Evolutionary conservation across 1,140 invertebrate species (phyloP).

Genomic region (Calosoma granatense): DNA sequence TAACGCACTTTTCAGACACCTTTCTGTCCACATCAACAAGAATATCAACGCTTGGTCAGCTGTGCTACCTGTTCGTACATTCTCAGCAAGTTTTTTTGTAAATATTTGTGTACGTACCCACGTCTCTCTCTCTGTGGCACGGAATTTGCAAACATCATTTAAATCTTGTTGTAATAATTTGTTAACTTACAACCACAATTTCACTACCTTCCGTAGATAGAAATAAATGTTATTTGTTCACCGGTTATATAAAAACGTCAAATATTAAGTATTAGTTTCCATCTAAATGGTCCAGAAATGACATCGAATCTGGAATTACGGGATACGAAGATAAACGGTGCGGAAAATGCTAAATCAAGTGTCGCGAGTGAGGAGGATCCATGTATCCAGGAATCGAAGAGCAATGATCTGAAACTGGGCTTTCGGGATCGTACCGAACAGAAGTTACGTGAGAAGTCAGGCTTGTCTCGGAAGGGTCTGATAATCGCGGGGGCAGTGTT

Average conservation of each 20-base stretch:
- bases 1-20: too few relatives aligned
- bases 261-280: too few relatives aligned
- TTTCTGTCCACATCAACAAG: background rate
- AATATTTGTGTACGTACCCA: too few relatives aligned
- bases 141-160: background rate
- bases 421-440: conserved; percentile 16
- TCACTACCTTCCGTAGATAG: too few relatives aligned
- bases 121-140: background rate
- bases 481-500: conserved; percentile 25
- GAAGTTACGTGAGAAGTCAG: conserved; percentile 26
- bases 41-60: background rate
- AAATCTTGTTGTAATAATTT: background rate
- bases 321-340: conserved; percentile 16
- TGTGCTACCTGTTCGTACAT: background rate
- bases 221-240: too few relatives aligned
- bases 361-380: conserved; percentile 19
- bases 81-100: too few relatives aligned
- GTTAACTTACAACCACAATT: too few relatives aligned
- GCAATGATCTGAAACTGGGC: background rate
- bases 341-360: conserved; percentile 7
- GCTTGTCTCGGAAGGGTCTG: conserved; percentile 24
- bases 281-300: background rate
- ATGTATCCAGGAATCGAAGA: conserved; percentile 19
- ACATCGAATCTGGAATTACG: background rate
- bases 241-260: too few relatives aligned